Conservation (phyloP, 2,888 invertebrate genomes). For the Mesodorylaimus sp. region DNA sequence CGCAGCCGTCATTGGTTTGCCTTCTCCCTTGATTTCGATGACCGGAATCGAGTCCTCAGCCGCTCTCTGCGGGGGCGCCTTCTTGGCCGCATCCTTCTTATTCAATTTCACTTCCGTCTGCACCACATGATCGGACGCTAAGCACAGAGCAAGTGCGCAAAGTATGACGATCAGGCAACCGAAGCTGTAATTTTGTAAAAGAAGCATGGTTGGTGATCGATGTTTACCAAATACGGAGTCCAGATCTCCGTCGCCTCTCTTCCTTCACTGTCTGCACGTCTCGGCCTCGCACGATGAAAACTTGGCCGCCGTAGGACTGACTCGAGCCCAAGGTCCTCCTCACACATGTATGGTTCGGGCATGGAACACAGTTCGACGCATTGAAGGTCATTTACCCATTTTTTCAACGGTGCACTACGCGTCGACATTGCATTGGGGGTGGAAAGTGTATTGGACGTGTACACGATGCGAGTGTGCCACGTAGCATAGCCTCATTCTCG, state of each 20-base stretch:
- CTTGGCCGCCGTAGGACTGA: too few species aligned
- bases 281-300: too few species aligned
- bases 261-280: not conserved
- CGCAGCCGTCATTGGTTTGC: conserved; percentile 29
- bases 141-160: not conserved
- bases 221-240: not conserved
- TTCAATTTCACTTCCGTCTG: not conserved
- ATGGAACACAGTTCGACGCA: too few species aligned
- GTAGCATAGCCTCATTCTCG: too few species aligned
- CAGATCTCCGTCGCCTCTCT: not conserved
- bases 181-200: not conserved
- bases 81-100: not conserved
- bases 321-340: too few species aligned
- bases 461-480: too few species aligned
- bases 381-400: too few species aligned
- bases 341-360: too few species aligned
- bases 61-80: conserved; percentile 9
- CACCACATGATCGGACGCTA: not conserved
- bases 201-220: not conserved
- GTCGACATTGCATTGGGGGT: too few species aligned
- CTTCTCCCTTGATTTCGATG: conserved; percentile 26
- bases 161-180: too few species aligned
- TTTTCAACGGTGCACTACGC: too few species aligned
- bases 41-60: conserved; percentile 27
- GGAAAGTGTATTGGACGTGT: too few species aligned